These are phyloP conservation scores for Pangasius djambal DNA, from an alignment of 2,797 vertebrate genomes.

Conservation along the genomic window DNA sequence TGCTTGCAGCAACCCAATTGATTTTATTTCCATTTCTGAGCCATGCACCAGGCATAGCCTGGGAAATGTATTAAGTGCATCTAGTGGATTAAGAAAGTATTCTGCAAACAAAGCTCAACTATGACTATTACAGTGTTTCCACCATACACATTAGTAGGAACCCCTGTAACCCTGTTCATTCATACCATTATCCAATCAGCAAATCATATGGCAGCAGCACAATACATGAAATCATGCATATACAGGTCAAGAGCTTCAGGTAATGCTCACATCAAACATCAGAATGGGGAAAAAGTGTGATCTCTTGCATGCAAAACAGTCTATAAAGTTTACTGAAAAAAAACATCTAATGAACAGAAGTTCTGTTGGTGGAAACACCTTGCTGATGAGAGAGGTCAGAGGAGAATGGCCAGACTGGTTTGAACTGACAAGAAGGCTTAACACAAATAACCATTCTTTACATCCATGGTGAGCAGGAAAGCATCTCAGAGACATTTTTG, in stretches of 20 bases:
- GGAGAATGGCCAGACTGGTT: not conserved
- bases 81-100: not conserved
- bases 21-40: not conserved
- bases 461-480: not conserved
- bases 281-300: not conserved
- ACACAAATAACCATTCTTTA: not conserved
- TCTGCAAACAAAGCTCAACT: not conserved
- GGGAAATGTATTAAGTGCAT: conserved; percentile 2
- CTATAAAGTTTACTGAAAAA: not conserved
- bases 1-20: not conserved
- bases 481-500: not conserved
- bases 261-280: not conserved
- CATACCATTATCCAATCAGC: not conserved
- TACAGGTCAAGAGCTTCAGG: not conserved
- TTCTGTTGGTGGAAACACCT: not conserved
- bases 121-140: not conserved
- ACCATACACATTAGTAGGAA: not conserved
- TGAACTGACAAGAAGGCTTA: not conserved
- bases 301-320: not conserved
- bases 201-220: not conserved
- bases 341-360: not conserved
- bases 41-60: not conserved
- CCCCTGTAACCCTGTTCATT: not conserved
- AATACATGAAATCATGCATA: not conserved
- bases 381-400: not conserved